Base-by-base conservation (phyloP, 2,888 invertebrate genomes). In the Orthonevra nobilis region DNA sequence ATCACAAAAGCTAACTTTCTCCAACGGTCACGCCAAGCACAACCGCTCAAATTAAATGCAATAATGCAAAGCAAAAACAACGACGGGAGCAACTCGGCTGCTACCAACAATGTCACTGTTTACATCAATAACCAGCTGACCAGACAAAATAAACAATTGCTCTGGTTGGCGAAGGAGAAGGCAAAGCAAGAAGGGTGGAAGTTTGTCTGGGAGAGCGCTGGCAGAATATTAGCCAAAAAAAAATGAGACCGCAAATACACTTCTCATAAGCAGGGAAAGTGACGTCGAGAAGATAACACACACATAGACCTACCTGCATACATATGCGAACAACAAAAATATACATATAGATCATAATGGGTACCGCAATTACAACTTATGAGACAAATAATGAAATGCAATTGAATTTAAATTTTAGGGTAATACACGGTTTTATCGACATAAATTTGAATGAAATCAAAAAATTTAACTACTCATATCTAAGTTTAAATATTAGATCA, bases 101-200 rank as follows among this genome's bases (percentile, higher is more conserved):
- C 5, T 4, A 23, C n/a, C n/a, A n/a, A 5, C 23, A 5, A 54
- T 36, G 42, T 19, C 10, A 54, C 34, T 10, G 34, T 54, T 12
- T 66, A 46, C 26, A 26, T 54, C 10, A 54, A 66, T 15, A 64
- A 42, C 32, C 63, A 52, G 42, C 63, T 63, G 20, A 63, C 50
- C 5, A 50, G 30, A 20, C 40, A 50, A 6, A 63, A 63, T n/a
- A 30, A 40, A 19, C 14, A 40, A 6, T 19, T 40, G 4, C 9
- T 63, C 14, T 50, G 63, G 40, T 1, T 52, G 42, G 42, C 42
- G 3, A 63, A 63, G 20, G 38, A 63, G 38, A 63, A 48, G 17
- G 50, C 40, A 32, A 63, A 63, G 6, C 44, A 60, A 26, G 60
- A 60, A 46, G 28, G 10, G 36, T 60, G 60, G 42, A 30, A 20